phyloP scores from a whole-genome alignment of 2,797 vertebrate species.

The Parambassis ranga region DNA sequence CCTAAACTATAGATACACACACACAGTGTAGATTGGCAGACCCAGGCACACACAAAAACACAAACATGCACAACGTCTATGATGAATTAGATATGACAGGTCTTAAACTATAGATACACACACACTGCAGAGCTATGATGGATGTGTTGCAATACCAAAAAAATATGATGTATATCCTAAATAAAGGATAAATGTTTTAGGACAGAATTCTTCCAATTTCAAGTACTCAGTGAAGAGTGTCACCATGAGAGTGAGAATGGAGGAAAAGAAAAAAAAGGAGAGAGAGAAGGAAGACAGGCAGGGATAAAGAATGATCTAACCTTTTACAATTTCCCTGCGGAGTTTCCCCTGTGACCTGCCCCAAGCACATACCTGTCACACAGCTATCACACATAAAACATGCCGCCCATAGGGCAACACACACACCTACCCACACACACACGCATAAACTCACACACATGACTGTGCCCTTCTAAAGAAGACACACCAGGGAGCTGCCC shows the following conservation, averaged over 20 bases:
- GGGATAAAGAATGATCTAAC: conserved; percentile 73
- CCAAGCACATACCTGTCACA: conserved; percentile 75
- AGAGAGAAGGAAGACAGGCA: conserved; percentile 31
- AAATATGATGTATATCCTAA: conserved; percentile 27
- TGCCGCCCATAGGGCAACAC: conserved; percentile 51
- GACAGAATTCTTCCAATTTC: neutral
- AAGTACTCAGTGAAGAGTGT: conserved; percentile 6
- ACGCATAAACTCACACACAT: conserved; percentile 22
- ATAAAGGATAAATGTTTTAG: conserved; percentile 14
- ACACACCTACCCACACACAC: neutral
- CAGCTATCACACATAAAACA: conserved; percentile 70
- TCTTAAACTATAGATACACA: conserved; percentile 48
- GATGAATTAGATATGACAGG: conserved; percentile 61
- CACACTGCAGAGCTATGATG: conserved; percentile 34
- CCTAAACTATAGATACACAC: conserved; percentile 47
- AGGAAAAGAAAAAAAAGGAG: conserved; percentile 21
- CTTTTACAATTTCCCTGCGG: conserved; percentile 72
- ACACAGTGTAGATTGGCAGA: neutral
- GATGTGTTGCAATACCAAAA: conserved; percentile 48
- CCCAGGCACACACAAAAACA: neutral
- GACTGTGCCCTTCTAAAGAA: conserved; percentile 57
- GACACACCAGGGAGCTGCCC: conserved; percentile 61
- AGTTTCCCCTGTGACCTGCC: conserved; percentile 74
- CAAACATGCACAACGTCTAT: conserved; percentile 12
- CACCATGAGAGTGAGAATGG: conserved; percentile 36